Conservation (phyloP, 1,140 invertebrate genomes). For the Trissolcus basalis region DNA sequence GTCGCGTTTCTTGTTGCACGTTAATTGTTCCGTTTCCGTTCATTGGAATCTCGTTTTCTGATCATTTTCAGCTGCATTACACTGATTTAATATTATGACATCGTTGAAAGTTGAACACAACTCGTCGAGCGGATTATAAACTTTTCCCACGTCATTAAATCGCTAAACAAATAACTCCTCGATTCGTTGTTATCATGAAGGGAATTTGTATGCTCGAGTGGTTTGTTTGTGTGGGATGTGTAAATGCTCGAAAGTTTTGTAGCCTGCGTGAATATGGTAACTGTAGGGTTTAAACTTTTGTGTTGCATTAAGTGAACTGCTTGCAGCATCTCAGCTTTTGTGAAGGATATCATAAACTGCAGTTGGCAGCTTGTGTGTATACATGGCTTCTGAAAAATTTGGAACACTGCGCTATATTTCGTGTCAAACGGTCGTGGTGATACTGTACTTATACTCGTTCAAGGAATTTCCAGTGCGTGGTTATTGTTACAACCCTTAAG, state of each 20-base stretch:
- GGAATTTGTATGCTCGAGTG: constrained; percentile 21
- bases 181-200: too few species aligned
- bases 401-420: constrained; percentile 22
- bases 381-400: constrained; percentile 29
- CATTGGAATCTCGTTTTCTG: too few species aligned
- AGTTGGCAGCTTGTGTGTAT: constrained; percentile 1
- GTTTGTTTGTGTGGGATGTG: not conserved
- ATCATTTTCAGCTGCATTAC: too few species aligned
- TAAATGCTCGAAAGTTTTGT: not conserved
- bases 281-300: constrained; percentile 34
- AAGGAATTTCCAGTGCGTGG: too few species aligned
- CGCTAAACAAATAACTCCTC: too few species aligned
- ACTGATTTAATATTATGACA: too few species aligned
- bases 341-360: constrained; percentile 33
- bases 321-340: constrained; percentile 22
- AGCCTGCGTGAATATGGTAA: constrained; percentile 27
- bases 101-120: too few species aligned
- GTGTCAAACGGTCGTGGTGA: constrained; percentile 38
- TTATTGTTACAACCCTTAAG: too few species aligned
- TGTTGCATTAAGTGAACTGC: constrained; percentile 39
- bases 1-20: not conserved
- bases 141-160: too few species aligned
- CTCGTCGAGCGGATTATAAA: too few species aligned
- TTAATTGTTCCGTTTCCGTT: too few species aligned
- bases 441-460: not conserved